These are phyloP conservation scores for Anniella stebbinsi DNA, from an alignment of 2,797 vertebrate species.

Conservation along the genomic window DNA sequence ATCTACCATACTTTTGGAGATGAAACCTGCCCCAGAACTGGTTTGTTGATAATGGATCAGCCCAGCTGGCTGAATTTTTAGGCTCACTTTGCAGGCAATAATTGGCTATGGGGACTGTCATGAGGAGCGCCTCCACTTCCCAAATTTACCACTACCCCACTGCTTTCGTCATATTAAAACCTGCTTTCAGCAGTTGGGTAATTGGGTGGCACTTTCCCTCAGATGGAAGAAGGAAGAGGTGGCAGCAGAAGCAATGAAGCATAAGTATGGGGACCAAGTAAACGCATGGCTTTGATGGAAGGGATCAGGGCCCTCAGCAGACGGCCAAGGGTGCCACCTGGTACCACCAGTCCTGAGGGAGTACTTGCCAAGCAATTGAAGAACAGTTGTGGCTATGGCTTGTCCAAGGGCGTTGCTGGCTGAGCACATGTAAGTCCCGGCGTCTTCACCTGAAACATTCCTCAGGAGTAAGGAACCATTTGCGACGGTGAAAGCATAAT, in stretches of 20 bases:
- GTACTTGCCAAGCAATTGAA: slow-evolving; percentile 82
- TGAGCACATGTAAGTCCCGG: slow-evolving; percentile 86
- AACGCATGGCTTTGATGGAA: neutral
- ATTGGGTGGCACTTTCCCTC: too few relatives aligned
- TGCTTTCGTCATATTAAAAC: neutral
- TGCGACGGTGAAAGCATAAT: slow-evolving; percentile 68
- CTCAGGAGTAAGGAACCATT: slow-evolving; percentile 86
- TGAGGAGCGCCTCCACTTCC: too few relatives aligned
- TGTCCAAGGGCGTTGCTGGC: slow-evolving; percentile 85
- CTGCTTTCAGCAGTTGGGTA: neutral
- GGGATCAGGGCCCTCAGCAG: too few relatives aligned
- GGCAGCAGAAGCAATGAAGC: neutral
- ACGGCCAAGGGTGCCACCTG: neutral
- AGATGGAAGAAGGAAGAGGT: too few relatives aligned
- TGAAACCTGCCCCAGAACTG: too few relatives aligned
- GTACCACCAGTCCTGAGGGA: neutral
- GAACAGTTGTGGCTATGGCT: slow-evolving; percentile 76
- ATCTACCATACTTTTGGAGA: too few relatives aligned
- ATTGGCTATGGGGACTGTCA: too few relatives aligned
- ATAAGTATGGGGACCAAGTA: neutral
- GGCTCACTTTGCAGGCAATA: too few relatives aligned
- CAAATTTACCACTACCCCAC: neutral
- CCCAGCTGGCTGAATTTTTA: too few relatives aligned
- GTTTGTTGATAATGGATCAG: too few relatives aligned
- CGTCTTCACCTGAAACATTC: slow-evolving; percentile 80